Base-by-base conservation (phyloP, 2,797 vertebrate genomes). In the Tangara arthus region DNA sequence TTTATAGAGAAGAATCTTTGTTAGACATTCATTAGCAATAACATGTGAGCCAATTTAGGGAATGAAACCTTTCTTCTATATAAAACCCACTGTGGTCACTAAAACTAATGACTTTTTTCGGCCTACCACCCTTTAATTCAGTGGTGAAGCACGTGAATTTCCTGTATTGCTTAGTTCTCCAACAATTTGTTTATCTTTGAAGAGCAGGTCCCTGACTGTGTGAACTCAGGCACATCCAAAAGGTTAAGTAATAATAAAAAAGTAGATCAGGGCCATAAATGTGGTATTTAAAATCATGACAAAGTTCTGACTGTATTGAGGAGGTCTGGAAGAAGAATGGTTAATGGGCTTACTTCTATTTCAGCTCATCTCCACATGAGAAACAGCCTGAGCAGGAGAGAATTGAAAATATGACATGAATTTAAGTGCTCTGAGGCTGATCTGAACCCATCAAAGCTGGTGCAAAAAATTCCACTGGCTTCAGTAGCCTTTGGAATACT, bases 1-100 rank as follows among this genome's bases (percentile, higher is more conserved):
- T 97, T 95, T 95, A 96, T 94, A 97, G 96, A 97, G 96, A 93
- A 91, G 94, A 96, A 89, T 96, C 84, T 90, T 97, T 96, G 85
- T 95, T 91, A 86, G 41, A 69, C 95, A 69, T 97, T 97, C 95
- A 94, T 97, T 97, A 97, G 93, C 89, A 95, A 95, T 94, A 95
- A 96, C 94, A 93, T 88, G 91, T 90, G 95, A 95, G 95, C 96
- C 96, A 96, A 95, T 97, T 96, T 94, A 85, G 83, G 94, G 95
- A 95, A 92, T 49, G 96, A 97, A 97, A 95, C 70, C 95, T 97
- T 95, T 97, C 79, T 97, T 96, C 93, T 96, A 7, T 94, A 91
- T 78, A 89, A 95, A 96, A 90, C 94, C 94, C 92, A 87, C 87
- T 61, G 94, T 91, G 95, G 96, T 95, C 96, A 97, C 96, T 96